A percentile compares a stretch with the other conserved stretches of the same genome.
phyloP scores from a whole-genome alignment of 2,797 vertebrate species.

The Myotis daubentonii region DNA sequence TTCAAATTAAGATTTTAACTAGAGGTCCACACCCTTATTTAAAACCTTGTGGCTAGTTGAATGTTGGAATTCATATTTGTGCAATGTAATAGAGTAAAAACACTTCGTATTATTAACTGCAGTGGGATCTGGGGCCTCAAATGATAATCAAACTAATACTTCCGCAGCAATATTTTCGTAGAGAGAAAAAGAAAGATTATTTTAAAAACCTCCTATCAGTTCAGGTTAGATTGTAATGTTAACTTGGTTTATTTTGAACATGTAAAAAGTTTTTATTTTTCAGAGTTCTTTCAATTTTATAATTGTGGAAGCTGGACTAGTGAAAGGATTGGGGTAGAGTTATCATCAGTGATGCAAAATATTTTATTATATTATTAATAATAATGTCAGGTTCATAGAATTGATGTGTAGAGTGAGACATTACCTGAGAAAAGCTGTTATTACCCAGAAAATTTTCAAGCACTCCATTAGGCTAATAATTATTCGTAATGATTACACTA shows the following conservation, averaged over 20 bases:
- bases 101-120: neutral
- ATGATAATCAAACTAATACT: neutral
- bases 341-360: neutral
- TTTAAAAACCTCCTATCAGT: neutral
- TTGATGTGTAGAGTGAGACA: neutral
- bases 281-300: neutral
- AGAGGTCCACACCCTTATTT: neutral
- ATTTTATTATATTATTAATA: neutral
- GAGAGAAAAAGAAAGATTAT: neutral
- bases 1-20: conserved; percentile 1
- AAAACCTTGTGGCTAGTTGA: neutral
- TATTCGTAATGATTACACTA: neutral
- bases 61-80: neutral
- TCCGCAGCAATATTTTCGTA: neutral
- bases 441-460: neutral
- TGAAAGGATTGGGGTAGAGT: neutral
- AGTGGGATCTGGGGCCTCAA: neutral
- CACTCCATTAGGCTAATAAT: neutral
- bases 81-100: neutral
- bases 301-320: neutral
- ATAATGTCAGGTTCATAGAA: neutral
- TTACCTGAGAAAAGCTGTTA: neutral
- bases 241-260: conserved; percentile 20
- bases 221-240: neutral
- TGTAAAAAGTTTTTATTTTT: neutral